These are phyloP conservation scores for Drusus annulatus DNA, from an alignment of 1,140 invertebrate genomes.

Conservation along the genomic window DNA sequence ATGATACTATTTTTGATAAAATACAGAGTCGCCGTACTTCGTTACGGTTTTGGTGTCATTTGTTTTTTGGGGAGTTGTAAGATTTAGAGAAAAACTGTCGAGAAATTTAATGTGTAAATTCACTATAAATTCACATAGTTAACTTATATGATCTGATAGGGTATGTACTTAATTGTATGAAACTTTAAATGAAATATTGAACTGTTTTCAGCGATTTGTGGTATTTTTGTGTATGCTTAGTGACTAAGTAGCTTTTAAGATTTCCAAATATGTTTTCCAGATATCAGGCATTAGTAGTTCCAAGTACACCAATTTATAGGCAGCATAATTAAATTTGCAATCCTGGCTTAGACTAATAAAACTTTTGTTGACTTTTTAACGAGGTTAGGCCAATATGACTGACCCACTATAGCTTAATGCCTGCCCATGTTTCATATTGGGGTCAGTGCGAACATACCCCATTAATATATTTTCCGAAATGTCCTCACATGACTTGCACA, in stretches of 20 bases:
- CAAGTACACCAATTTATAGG: not conserved
- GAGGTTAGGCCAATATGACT: slow-evolving; percentile 15
- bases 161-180: no score
- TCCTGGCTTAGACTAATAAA: slow-evolving; percentile 3
- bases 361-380: slow-evolving; percentile 22
- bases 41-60: no score
- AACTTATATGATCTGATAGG: no score
- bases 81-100: no score
- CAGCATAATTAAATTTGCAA: not conserved
- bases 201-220: not conserved
- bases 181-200: no score
- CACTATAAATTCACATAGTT: no score
- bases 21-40: no score
- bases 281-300: not conserved
- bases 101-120: no score
- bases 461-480: not conserved
- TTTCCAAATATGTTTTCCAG: not conserved
- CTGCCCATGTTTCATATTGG: slow-evolving; percentile 2
- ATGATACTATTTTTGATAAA: no score
- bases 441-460: slow-evolving; percentile 16
- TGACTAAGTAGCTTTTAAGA: not conserved
- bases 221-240: not conserved
- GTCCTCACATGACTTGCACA: slow-evolving; percentile 5
- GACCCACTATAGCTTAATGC: not conserved
- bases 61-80: no score